A percentile compares a stretch with the other conserved stretches of the same genome.
phyloP scores from a whole-genome alignment of 1,140 invertebrate genomes.

The Drosophila jambulina region DNA sequence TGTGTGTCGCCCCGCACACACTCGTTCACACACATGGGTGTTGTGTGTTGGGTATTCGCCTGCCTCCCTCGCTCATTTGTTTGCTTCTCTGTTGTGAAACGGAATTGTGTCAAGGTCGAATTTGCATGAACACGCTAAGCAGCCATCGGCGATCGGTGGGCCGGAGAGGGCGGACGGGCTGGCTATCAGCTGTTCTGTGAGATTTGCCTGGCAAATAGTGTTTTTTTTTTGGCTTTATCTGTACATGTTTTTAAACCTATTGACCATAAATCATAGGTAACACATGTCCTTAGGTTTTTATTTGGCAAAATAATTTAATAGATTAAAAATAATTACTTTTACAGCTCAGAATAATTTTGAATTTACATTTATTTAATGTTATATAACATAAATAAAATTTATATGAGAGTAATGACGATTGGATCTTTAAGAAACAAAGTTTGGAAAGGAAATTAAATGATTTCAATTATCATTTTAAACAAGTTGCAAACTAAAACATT shows the following conservation, averaged over 20 bases:
- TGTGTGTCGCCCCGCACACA: constrained; percentile 55
- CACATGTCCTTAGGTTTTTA: not conserved
- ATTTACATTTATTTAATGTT: too few relatives aligned
- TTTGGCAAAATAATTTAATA: not conserved
- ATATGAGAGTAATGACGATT: not conserved
- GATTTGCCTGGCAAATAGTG: constrained; percentile 56
- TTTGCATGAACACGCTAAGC: constrained; percentile 82
- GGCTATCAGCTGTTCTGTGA: constrained; percentile 52
- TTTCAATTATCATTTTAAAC: too few relatives aligned
- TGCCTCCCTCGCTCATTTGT: constrained; percentile 72
- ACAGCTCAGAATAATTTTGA: too few relatives aligned
- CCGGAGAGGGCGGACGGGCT: not conserved
- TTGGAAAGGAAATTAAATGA: too few relatives aligned
- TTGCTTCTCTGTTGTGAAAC: constrained; percentile 81
- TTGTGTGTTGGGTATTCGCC: constrained; percentile 18
- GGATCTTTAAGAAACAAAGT: not conserved
- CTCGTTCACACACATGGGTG: constrained; percentile 24
- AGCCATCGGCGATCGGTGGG: constrained; percentile 16
- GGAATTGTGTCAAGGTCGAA: constrained; percentile 81
- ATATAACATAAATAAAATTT: not conserved
- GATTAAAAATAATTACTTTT: too few relatives aligned
- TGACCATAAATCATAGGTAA: not conserved
- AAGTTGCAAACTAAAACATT: not conserved
- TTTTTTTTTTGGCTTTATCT: constrained; percentile 7
- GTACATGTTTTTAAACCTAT: not conserved